These are phyloP conservation scores for Sipha maydis DNA, from an alignment of 2,888 invertebrate genomes.

Conservation along the genomic window DNA sequence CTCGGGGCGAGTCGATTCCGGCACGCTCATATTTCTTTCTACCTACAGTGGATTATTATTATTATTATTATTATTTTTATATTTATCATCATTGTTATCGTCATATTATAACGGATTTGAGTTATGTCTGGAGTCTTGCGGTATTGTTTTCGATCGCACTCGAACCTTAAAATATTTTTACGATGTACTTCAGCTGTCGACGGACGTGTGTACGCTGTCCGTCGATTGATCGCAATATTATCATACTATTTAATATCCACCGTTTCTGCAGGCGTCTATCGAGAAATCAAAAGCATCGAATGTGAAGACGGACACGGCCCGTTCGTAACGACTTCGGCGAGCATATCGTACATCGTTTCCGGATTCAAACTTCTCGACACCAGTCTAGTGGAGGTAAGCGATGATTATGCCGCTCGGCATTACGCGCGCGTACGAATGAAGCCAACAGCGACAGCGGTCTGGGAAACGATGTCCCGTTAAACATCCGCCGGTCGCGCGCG, in stretches of 20 bases:
- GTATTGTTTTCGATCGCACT: not conserved
- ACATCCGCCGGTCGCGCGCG: not conserved
- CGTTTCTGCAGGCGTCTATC: slow-evolving; percentile 66
- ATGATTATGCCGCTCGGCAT: too few species aligned
- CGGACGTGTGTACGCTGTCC: too few species aligned
- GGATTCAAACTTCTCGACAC: slow-evolving; percentile 68
- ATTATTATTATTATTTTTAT: too few species aligned
- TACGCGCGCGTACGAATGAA: too few species aligned
- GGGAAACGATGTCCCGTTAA: not conserved
- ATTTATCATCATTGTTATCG: too few species aligned
- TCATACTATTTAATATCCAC: too few species aligned
- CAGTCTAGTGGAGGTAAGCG: slow-evolving; percentile 66
- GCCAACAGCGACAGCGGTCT: too few species aligned
- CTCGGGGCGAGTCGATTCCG: not conserved
- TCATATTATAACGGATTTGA: not conserved
- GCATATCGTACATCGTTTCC: slow-evolving; percentile 66
- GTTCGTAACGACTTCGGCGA: slow-evolving; percentile 40
- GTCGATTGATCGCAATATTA: too few species aligned
- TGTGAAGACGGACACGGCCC: slow-evolving; percentile 66
- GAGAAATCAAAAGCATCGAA: slow-evolving; percentile 67
- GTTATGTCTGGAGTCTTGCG: not conserved
- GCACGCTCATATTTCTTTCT: slow-evolving; percentile 13
- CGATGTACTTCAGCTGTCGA: too few species aligned
- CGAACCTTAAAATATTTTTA: not conserved
- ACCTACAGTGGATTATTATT: not conserved